Evolutionary conservation across 2,888 invertebrate species (phyloP).

Genomic region (Drosophila infuscata): DNA sequence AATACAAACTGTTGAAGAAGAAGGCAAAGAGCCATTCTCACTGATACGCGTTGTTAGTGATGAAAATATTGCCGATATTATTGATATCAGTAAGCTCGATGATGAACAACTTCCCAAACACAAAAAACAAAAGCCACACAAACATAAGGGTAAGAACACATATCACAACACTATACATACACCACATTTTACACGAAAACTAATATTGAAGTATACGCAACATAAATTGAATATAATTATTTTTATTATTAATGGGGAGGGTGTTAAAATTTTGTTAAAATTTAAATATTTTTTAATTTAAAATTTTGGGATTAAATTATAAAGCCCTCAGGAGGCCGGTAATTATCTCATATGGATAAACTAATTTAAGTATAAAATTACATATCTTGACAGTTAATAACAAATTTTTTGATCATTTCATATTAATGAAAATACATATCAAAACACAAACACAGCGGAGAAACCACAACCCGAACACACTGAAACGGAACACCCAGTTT

Average conservation of each 20-base stretch:
- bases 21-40: slow-evolving; percentile 85
- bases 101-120: slow-evolving; percentile 80
- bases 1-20: slow-evolving; percentile 86
- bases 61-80: slow-evolving; percentile 82
- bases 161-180: slow-evolving; percentile 63
- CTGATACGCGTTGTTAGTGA: slow-evolving; percentile 84
- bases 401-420: slow-evolving; percentile 55
- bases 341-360: background rate
- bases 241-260: background rate
- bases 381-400: slow-evolving; percentile 42
- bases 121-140: slow-evolving; percentile 79
- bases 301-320: background rate
- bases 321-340: background rate
- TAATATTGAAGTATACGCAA: slow-evolving; percentile 56
- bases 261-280: background rate
- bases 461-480: slow-evolving; percentile 73
- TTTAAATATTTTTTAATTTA: background rate
- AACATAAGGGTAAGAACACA: slow-evolving; percentile 83
- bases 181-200: slow-evolving; percentile 51
- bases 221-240: slow-evolving; percentile 1
- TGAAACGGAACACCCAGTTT: slow-evolving; percentile 83
- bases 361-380: slow-evolving; percentile 2
- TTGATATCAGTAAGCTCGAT: slow-evolving; percentile 83
- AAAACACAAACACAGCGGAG: slow-evolving; percentile 70
- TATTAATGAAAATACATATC: slow-evolving; percentile 39